These are phyloP conservation scores for Lineus longissimus DNA, from an alignment of 1,140 invertebrate species.

Conservation along the genomic window DNA sequence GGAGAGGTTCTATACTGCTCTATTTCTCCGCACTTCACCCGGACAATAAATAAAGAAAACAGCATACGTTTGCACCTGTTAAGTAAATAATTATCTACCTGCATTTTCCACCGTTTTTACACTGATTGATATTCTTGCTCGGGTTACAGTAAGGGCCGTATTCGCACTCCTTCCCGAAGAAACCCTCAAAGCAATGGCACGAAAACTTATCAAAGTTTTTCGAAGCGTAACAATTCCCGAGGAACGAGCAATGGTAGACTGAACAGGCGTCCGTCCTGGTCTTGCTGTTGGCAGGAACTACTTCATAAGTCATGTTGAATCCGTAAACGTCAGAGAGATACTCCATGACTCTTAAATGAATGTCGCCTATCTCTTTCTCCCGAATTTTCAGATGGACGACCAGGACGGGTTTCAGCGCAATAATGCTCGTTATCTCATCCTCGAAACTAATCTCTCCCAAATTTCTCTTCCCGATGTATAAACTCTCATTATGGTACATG, in stretches of 20 bases:
- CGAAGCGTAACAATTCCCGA: constrained; percentile 75
- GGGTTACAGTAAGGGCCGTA: constrained; percentile 53
- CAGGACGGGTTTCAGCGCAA: constrained; percentile 69
- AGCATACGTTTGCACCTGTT: too few species aligned
- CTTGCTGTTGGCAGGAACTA: constrained; percentile 56
- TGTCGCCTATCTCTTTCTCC: constrained; percentile 64
- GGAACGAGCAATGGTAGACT: constrained; percentile 72
- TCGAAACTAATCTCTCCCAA: constrained; percentile 50
- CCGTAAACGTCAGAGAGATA: constrained; percentile 80
- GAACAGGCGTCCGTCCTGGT: constrained; percentile 66
- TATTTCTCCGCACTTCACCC: too few species aligned
- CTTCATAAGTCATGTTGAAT: constrained; percentile 88
- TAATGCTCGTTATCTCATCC: constrained; percentile 40
- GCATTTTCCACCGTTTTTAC: constrained; percentile 49
- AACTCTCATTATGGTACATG: constrained; percentile 29
- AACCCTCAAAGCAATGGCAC: constrained; percentile 53
- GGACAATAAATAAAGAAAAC: too few species aligned
- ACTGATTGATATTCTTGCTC: constrained; percentile 38
- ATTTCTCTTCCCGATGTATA: constrained; percentile 32
- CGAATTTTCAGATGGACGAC: constrained; percentile 73
- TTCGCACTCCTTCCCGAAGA: constrained; percentile 50
- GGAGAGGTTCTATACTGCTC: too few species aligned
- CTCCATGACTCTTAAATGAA: constrained; percentile 76
- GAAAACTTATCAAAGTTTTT: constrained; percentile 60
- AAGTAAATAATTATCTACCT: constrained; percentile 32